Evolutionary conservation across 2,888 invertebrate genomes (phyloP).

Genomic region (Scaptodrosophila latifasciaeformis): DNA sequence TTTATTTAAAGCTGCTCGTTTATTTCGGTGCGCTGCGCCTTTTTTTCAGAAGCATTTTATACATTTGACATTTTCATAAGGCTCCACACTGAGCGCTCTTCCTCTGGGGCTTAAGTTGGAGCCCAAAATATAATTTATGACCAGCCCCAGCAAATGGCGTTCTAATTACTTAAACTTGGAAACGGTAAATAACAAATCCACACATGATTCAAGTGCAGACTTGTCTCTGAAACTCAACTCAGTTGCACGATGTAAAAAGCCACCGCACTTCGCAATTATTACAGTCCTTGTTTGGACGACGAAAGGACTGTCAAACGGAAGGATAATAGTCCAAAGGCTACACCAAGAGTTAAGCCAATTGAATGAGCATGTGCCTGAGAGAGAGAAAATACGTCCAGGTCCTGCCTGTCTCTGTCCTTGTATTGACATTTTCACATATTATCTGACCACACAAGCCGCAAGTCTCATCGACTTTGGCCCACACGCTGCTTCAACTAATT

Average conservation of each 20-base stretch:
- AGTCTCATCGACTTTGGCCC: slow-evolving; percentile 41
- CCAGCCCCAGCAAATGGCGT: slow-evolving; percentile 37
- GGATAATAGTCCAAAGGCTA: slow-evolving; percentile 20
- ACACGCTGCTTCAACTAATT: slow-evolving; percentile 13
- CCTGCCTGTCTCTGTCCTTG: slow-evolving; percentile 13
- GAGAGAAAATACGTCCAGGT: too few species aligned
- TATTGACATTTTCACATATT: slow-evolving; percentile 42
- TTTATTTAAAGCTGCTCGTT: slow-evolving; percentile 58
- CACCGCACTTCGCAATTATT: slow-evolving; percentile 37
- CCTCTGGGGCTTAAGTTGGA: slow-evolving; percentile 48
- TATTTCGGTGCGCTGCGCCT: slow-evolving; percentile 14
- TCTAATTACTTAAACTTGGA: slow-evolving; percentile 64
- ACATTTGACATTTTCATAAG: slow-evolving; percentile 31
- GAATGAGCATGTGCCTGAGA: background rate
- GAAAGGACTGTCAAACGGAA: slow-evolving; percentile 11
- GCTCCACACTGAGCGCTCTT: slow-evolving; percentile 14
- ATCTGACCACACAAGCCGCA: slow-evolving; percentile 44
- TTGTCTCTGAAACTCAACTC: too few species aligned
- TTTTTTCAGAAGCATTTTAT: slow-evolving; percentile 11
- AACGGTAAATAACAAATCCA: too few species aligned
- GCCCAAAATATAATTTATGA: slow-evolving; percentile 45
- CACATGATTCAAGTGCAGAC: too few species aligned
- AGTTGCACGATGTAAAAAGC: too few species aligned
- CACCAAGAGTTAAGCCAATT: background rate
- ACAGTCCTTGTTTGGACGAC: slow-evolving; percentile 26